phyloP scores from a whole-genome alignment of 2,797 vertebrate genomes.

The Notolepis coatsorum region DNA sequence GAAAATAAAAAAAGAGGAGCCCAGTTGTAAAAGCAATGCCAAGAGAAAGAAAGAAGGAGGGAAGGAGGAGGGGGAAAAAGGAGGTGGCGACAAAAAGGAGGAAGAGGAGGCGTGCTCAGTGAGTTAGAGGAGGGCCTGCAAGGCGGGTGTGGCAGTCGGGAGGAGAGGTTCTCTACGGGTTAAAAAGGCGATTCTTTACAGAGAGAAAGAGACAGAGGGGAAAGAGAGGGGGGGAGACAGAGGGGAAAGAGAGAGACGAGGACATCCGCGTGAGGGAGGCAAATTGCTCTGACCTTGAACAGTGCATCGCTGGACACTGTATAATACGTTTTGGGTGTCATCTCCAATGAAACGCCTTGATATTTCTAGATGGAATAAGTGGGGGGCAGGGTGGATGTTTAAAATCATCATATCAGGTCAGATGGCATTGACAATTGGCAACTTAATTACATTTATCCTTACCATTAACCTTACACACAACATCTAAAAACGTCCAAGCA shows the following conservation, averaged over 20 bases:
- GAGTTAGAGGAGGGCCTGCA: slow-evolving; percentile 61
- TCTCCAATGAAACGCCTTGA: slow-evolving; percentile 89
- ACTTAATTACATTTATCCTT: slow-evolving; percentile 57
- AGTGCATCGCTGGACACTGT: slow-evolving; percentile 87
- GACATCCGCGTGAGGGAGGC: slow-evolving; percentile 77
- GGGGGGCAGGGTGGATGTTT: slow-evolving; percentile 76
- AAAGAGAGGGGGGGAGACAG: slow-evolving; percentile 54
- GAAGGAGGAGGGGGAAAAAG: background rate
- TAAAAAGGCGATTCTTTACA: slow-evolving; percentile 59
- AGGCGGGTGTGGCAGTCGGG: slow-evolving; percentile 36
- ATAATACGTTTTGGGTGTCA: slow-evolving; percentile 88
- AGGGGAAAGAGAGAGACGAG: slow-evolving; percentile 45
- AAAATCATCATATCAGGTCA: slow-evolving; percentile 72
- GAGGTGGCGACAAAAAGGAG: background rate
- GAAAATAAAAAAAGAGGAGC: too few species aligned
- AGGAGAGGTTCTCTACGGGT: slow-evolving; percentile 51
- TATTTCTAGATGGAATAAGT: slow-evolving; percentile 88
- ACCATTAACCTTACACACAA: slow-evolving; percentile 41
- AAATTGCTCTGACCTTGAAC: slow-evolving; percentile 86
- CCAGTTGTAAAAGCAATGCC: slow-evolving; percentile 23
- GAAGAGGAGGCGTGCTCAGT: slow-evolving; percentile 26
- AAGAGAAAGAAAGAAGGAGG: slow-evolving; percentile 45
- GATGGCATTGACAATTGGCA: slow-evolving; percentile 72
- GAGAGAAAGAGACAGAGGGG: slow-evolving; percentile 34
- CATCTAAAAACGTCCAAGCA: slow-evolving; percentile 54